Base-by-base conservation (phyloP, 2,113 vertebrate species). In the Orthonyx spaldingii region DNA sequence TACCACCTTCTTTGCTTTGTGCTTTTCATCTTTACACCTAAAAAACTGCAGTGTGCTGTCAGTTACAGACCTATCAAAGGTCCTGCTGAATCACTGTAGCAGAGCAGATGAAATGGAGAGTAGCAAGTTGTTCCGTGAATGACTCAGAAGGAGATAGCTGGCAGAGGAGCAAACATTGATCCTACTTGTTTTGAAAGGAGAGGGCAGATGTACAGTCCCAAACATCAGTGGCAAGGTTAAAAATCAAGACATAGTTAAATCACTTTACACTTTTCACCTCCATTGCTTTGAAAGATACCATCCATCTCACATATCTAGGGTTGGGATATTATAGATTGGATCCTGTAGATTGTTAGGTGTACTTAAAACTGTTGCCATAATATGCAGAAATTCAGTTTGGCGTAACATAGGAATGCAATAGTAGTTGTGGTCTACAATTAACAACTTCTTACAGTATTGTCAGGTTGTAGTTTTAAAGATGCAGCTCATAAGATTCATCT, bases 61-160 rank as follows among this genome's bases (percentile, higher is more conserved):
- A 60, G 30, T 57, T 35, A 44, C 2, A 3, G 42, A 32, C n/a
- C 16, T 74, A 2, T 33, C 30, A 46, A 32, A 60, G 60, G 59
- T 1, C 5, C 21, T 55, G 6, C 41, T 68, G 61, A 22, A 19
- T 90, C 44, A n/a, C 41, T 57, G 19, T 16, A 37, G 24, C 19
- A 59, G 24, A 64, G 32, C n/a, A 65, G 33, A 35, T 19, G 41
- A 35, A 44, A 68, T 10, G 17, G 56, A 42, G 37, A 82, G 30
- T 4, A 61, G 32, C 17, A 30, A 4, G 44, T 53, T 87, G 1
- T 82, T 79, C 26, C 0, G 0, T 44, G 41, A 59, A 68, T 1
- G 11, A 5, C 18, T 79, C 39, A 39, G n/a, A 74, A 53, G 37
- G 28, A 71, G 30, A 11, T 5, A 44, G 30, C 16, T 74, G 52